Base-by-base conservation (phyloP, 2,888 invertebrate species). In the Drosophila setosimentum region DNA sequence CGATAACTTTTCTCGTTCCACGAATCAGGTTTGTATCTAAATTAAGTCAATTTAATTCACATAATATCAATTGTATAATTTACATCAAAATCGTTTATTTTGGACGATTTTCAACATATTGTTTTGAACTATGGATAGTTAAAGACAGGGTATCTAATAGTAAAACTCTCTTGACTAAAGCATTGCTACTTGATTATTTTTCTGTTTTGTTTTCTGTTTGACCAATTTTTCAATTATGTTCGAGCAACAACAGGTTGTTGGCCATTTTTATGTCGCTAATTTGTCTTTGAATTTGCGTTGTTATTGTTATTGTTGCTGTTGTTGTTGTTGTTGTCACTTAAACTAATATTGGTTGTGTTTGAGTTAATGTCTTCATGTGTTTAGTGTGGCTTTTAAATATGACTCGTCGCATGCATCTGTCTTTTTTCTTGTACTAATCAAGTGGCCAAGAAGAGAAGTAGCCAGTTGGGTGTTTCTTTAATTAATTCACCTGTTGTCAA, bases 201-300 rank as follows among this genome's bases (percentile, higher is more conserved):
- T 21, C 8, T 16, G 16, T 64, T 51, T 64, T 49, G 40, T 64
- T 49, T 77, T 71, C 67, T 72, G 72, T 70, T 65, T 78, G 65
- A 69, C 87, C 74, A 87, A 84, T 83, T 89, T 87, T 87, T 89
- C 84, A 84, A 89, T 87, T 85, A 85, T 76, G 71, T 66, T 69
- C 54, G 76, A 40, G n/a, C 27, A 35, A 18, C 35, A 78, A 89
- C 71, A 75, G 83, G 80, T 86, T 86, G 89, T 71, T 73, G 68
- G 78, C 81, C 81, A 81, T 74, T 87, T 83, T 87, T 79, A 82
- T 84, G 83, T 84, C 66, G 85, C 68, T 76, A 83, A 83, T 83
- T 84, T 89, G 87, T 83, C 84, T 83, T 71, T 66, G 74, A 78
- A 60, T 74, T 59, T 48, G 32, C 42, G 0, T 16, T 21, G 33